Evolutionary conservation across 1,140 invertebrate genomes (phyloP), one percentile per base, ranked within the genome.

Genomic region (Melanaphis sacchari): DNA sequence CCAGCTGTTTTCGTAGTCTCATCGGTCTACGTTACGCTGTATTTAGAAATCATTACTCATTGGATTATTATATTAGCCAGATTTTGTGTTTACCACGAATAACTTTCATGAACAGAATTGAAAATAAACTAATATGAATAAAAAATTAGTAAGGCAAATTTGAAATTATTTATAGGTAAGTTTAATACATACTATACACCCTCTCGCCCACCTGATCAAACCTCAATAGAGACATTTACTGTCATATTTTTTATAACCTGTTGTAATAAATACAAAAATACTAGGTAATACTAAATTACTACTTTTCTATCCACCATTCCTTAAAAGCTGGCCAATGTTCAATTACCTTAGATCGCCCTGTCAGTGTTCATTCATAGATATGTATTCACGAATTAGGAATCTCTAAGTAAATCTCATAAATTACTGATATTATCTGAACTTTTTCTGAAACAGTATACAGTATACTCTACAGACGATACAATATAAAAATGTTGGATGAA

Each of bases 41-140:
- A 82, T 82, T 7, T 82, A 43, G 40, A 85, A 85, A 24, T 87
- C 85, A 87, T 87, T 49, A 87, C 18, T 87, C 85, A 87, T 87
- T 87, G 15, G 43, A 46, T 87, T 87, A 87, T 87, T 36, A 46
- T 87, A 87, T 87, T 87, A 46, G 85, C 49, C 31, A 87, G 43
- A 87, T 87, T 49, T 87, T 2, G 5, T n/a, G 15, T 5, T 76
- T 11, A n/a, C 15, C 31, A 1, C 9, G 9, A 66, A 66, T 8
- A 2, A 59, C 26, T 59, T 59, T 15, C 5, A 76, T 15, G 31
- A 0, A 76, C 1, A 36, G 31, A 76, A 18, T n/a, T 4, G n/a
- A 18, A 36, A 21, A n/a, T n/a, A 18, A 76, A 4, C 11, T n/a
- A 76, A 15, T n/a, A 15, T n/a, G 31, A 76, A 76, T 76, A n/a